A percentile compares a stretch with the other conserved stretches of the same genome.
Conservation (phyloP, 2,888 invertebrate species). For the Ochropleura plecta region DNA sequence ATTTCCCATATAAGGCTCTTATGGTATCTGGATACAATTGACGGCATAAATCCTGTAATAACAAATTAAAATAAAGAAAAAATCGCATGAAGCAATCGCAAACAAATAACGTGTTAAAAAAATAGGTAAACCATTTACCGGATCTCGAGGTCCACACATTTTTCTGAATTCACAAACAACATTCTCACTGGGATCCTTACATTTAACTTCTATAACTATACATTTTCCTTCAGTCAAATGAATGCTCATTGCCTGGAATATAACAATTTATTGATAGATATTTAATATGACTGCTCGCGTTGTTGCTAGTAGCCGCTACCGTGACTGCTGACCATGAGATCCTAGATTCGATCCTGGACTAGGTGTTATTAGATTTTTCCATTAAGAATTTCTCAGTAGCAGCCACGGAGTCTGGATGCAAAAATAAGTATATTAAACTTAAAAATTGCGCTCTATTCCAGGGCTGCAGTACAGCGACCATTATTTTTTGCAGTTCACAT, state of each 20-base stretch:
- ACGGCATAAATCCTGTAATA: constrained; percentile 80
- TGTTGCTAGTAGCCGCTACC: no score
- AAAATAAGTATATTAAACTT: not conserved
- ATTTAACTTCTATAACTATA: constrained; percentile 95
- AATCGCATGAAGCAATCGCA: no score
- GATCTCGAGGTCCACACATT: constrained; percentile 96
- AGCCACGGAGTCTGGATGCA: no score
- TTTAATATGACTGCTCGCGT: not conserved
- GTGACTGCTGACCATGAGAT: no score
- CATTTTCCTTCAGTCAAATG: constrained; percentile 96
- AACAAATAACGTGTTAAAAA: not conserved
- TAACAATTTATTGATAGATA: not conserved
- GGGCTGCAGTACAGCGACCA: not conserved
- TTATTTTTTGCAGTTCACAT: not conserved
- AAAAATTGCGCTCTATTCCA: not conserved
- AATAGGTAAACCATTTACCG: constrained; percentile 69
- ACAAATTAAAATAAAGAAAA: no score
- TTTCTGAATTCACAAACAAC: constrained; percentile 94
- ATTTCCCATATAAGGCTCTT: constrained; percentile 95
- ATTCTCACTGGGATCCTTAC: constrained; percentile 87
- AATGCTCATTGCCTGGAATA: constrained; percentile 93
- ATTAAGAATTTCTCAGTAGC: no score
- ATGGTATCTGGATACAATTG: constrained; percentile 95
- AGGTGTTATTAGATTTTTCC: no score
- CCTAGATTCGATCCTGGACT: no score